A percentile compares a stretch with the other conserved stretches of the same genome.
Evolutionary conservation across 2,113 vertebrate species (phyloP).

Genomic region (Caloenas nicobarica): DNA sequence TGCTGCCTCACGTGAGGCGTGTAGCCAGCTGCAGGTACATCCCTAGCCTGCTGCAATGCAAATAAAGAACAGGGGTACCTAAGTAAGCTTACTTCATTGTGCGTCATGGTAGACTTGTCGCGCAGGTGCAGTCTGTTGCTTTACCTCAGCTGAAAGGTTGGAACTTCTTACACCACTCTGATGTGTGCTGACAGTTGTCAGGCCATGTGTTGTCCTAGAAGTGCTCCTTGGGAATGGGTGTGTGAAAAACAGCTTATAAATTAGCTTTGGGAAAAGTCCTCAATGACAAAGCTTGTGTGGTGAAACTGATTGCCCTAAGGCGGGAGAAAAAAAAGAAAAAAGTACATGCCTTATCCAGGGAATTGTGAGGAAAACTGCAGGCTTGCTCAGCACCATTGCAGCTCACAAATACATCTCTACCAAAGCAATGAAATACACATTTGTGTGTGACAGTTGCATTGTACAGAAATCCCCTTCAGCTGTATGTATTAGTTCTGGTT

Average conservation of each 20-base stretch:
- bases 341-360: background rate
- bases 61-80: background rate
- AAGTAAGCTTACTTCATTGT: background rate
- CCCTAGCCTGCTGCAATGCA: background rate
- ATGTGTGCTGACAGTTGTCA: background rate
- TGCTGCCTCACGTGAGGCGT: background rate
- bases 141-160: background rate
- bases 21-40: background rate
- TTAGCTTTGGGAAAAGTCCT: background rate
- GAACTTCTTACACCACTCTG: background rate
- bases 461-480: background rate
- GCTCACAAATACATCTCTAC: background rate
- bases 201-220: background rate
- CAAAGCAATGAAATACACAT: background rate
- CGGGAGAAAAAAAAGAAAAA: background rate
- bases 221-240: background rate
- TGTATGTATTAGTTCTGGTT: background rate
- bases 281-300: background rate
- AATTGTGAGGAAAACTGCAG: background rate
- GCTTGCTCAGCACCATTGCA: background rate
- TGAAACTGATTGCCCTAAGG: background rate
- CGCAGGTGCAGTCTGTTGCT: background rate
- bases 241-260: background rate
- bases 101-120: background rate
- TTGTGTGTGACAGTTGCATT: background rate